Conservation (phyloP, 53 echinoderm and acorn worm species). For the Actinopyga echinites region DNA sequence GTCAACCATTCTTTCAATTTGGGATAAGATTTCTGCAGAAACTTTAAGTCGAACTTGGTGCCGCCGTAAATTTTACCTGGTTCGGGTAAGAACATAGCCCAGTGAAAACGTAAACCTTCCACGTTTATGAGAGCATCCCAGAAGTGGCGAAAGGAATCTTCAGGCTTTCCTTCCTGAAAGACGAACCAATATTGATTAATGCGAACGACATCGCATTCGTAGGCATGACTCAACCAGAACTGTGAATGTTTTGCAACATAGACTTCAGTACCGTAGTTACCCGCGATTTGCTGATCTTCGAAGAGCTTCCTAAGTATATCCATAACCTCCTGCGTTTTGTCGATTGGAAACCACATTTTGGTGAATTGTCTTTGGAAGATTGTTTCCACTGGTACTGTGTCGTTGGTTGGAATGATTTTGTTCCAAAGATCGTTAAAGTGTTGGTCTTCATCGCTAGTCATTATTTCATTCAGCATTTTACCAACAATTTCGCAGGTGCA, state of each 20-base stretch:
- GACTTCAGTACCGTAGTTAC: not conserved
- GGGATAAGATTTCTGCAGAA: conserved; percentile 15
- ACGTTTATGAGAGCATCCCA: conserved; percentile 2
- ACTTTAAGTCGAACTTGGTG: not conserved
- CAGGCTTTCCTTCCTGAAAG: not conserved
- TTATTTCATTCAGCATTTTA: not conserved
- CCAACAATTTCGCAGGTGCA: not conserved
- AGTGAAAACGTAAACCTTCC: conserved; percentile 22
- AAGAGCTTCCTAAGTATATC: not conserved
- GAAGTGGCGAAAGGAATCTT: not conserved
- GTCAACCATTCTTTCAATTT: conserved; percentile 21
- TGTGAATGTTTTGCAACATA: not conserved
- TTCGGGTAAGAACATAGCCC: conserved; percentile 20
- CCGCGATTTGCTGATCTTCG: not conserved
- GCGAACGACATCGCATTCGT: conserved; percentile 2
- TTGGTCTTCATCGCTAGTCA: not conserved
- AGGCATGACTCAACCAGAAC: conserved; percentile 6
- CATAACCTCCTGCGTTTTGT: not conserved
- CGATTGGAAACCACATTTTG: conserved; percentile 23
- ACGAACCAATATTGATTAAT: conserved; percentile 3
- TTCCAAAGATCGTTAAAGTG: not conserved
- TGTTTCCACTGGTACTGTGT: not conserved
- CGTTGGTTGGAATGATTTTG: not conserved
- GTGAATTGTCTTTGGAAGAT: not conserved
- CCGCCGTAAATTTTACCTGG: not conserved